Conservation (phyloP, 2,797 vertebrate genomes). For the Acipenser ruthenus region DNA sequence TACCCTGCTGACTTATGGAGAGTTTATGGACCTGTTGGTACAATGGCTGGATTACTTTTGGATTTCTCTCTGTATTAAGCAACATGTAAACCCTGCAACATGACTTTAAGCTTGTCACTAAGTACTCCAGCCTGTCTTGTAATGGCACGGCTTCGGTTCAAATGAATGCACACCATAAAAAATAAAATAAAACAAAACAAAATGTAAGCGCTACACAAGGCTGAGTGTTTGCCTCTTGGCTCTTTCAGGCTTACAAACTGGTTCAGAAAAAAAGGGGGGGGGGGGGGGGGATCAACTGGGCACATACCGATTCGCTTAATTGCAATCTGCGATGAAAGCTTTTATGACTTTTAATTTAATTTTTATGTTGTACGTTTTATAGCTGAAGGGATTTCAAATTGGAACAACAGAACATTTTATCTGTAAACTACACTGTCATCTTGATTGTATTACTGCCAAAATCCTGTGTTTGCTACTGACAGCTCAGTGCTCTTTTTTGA, state of each 20-base stretch:
- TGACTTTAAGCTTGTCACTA: slow-evolving; percentile 29
- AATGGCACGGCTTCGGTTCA: slow-evolving; percentile 26
- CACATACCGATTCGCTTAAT: neutral
- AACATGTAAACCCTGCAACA: slow-evolving; percentile 31
- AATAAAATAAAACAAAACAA: slow-evolving; percentile 8
- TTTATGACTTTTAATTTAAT: neutral
- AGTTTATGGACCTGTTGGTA: slow-evolving; percentile 40
- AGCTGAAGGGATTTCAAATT: neutral
- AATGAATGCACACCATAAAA: slow-evolving; percentile 28
- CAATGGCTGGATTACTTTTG: slow-evolving; percentile 30
- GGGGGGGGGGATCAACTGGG: neutral
- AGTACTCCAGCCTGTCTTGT: slow-evolving; percentile 31
- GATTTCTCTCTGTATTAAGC: slow-evolving; percentile 34
- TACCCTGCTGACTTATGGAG: slow-evolving; percentile 36
- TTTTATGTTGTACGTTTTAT: neutral
- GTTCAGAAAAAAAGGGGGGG: neutral
- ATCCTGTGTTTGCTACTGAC: no score
- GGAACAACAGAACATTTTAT: neutral
- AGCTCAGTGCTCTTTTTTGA: no score
- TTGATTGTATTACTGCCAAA: no score
- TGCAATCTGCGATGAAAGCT: neutral
- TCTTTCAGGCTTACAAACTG: slow-evolving; percentile 16
- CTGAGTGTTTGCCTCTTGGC: slow-evolving; percentile 9
- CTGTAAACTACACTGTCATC: no score
- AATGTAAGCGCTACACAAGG: no score